Evolutionary conservation across 2,113 vertebrate genomes (phyloP), one percentile per base, ranked within the genome.

Genomic region (Heloderma charlesbogerti): DNA sequence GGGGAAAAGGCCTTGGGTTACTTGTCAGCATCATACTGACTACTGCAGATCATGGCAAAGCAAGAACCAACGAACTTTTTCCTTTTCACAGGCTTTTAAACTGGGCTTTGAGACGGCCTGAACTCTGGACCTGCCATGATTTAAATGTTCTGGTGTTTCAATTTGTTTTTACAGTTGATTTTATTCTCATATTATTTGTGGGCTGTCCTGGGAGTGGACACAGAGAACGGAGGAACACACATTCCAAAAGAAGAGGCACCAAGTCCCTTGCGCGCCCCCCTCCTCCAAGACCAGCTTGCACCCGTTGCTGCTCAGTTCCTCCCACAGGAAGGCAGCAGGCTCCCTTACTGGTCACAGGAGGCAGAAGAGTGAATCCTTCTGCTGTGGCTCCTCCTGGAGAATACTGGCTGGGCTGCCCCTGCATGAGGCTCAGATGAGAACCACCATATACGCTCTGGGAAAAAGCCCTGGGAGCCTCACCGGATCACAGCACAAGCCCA

Each of bases 11-110:
- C 34, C 1, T 9, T 31, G 67, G 81, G 0, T 2, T 13, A 71
- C 13, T 1, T 0, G 27, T n/a, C 3, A 34, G 7, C 3, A 80
- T 72, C 27, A 0, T 37, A 20, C 5, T 75, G 69, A 1, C 75
- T 4, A 45, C 77, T 69, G 29, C 29, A 20, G 75, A 4, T 22
- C 13, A 29, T 0, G 22, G 7, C 0, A 3, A 40, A 69, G 78
- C 90, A 34, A 77, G 13, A 88, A 4, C 0, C 13, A 40, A 74
- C 60, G 0, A 13, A n/a, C 1, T 10, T 10, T 15, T 51, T 85
- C 29, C 29, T 51, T 54, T 29, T 1, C 79, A 27, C 79, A 54
- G 3, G 79, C 31, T 13, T 51, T 40, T 40, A 75, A 75, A 15
- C 3, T 40, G 72, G 20, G 72, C 22, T 75, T 40, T 71, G 37